phyloP scores from a whole-genome alignment of 2,888 invertebrate genomes.

The Formica aserva region DNA sequence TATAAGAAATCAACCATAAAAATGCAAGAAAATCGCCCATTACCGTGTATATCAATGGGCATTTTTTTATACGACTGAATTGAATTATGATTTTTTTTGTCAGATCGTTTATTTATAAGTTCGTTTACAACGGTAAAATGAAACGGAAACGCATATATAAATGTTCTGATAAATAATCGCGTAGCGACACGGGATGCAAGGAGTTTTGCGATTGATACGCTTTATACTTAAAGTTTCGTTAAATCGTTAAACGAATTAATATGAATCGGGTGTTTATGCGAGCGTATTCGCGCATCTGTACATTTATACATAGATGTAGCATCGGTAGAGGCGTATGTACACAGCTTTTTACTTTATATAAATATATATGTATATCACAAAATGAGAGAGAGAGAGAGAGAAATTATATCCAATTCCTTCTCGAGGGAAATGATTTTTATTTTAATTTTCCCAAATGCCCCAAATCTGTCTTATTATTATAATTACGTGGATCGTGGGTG shows the following conservation, averaged over 20 bases:
- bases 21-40: not conserved
- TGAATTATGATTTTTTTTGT: slow-evolving; percentile 21
- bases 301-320: slow-evolving; percentile 50
- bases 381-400: not conserved
- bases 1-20: not conserved
- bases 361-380: slow-evolving; percentile 23
- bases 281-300: slow-evolving; percentile 6
- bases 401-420: slow-evolving; percentile 35
- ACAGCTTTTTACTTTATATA: slow-evolving; percentile 48
- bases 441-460: not conserved
- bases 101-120: slow-evolving; percentile 25
- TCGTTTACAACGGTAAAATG: slow-evolving; percentile 2
- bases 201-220: not conserved
- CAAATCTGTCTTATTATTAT: not conserved
- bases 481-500: not conserved
- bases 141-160: not conserved
- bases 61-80: slow-evolving; percentile 26
- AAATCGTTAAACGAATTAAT: slow-evolving; percentile 29
- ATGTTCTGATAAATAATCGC: slow-evolving; percentile 29
- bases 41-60: not conserved
- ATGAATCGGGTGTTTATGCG: slow-evolving; percentile 17
- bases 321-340: slow-evolving; percentile 48
- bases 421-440: slow-evolving; percentile 7
- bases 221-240: slow-evolving; percentile 44
- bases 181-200: not conserved